These are phyloP conservation scores for Cyphomyrus discorhynchus DNA, from an alignment of 2,113 vertebrate genomes.

Conservation along the genomic window DNA sequence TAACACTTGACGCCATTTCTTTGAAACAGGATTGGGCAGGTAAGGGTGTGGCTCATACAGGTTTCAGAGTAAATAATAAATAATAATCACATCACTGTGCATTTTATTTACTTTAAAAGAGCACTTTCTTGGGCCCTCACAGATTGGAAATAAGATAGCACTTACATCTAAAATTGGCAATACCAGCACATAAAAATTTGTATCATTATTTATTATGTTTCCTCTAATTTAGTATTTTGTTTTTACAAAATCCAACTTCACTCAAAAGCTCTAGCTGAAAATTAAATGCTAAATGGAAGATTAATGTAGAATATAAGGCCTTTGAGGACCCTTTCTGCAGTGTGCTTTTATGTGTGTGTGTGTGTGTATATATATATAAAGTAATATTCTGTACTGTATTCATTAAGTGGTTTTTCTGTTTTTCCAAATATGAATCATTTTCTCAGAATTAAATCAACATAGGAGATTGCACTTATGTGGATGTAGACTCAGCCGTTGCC, in stretches of 20 bases:
- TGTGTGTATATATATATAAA: background rate
- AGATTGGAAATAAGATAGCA: background rate
- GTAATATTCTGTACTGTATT: background rate
- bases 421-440: conserved; percentile 52
- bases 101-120: background rate
- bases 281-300: too few species aligned
- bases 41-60: background rate
- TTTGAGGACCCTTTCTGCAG: too few species aligned
- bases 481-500: conserved; percentile 55
- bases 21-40: background rate
- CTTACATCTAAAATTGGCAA: background rate
- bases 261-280: background rate
- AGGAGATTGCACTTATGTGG: conserved; percentile 62
- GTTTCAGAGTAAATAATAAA: background rate
- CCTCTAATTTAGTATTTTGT: background rate
- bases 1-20: background rate
- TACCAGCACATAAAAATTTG: background rate
- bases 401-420: conserved; percentile 49
- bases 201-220: background rate
- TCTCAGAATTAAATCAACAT: conserved; percentile 57
- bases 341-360: too few species aligned
- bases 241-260: background rate
- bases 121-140: background rate
- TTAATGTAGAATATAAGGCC: too few species aligned
- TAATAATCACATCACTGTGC: background rate